A percentile compares a stretch with the other conserved stretches of the same genome.
phyloP scores from a whole-genome alignment of 2,113 vertebrate genomes.

The Tricholaema leucomelas region DNA sequence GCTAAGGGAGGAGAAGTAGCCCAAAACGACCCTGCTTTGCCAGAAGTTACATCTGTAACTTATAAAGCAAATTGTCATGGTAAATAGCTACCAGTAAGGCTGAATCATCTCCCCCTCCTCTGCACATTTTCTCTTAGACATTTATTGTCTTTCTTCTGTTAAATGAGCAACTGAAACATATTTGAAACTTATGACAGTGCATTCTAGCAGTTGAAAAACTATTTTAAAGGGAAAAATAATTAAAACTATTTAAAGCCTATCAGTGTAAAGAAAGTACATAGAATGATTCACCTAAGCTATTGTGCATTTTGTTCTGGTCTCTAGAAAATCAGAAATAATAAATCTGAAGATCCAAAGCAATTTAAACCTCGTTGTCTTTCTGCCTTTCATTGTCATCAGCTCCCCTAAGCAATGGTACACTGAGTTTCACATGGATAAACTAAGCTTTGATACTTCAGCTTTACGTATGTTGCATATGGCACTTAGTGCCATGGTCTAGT shows the following conservation, averaged over 20 bases:
- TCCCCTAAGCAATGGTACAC: background rate
- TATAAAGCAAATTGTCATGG: constrained; percentile 39
- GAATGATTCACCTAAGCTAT: background rate
- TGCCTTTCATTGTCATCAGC: background rate
- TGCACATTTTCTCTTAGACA: constrained; percentile 63
- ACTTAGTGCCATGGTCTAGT: no score
- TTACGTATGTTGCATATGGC: background rate
- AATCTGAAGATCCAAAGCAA: background rate
- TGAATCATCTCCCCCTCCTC: constrained; percentile 63
- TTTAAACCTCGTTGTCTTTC: background rate
- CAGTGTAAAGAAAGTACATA: background rate
- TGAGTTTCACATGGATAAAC: background rate
- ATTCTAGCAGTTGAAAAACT: background rate
- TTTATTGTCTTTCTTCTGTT: constrained; percentile 52
- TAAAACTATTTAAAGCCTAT: background rate
- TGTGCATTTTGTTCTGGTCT: background rate
- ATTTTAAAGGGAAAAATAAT: background rate
- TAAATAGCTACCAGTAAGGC: constrained; percentile 35
- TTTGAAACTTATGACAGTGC: constrained; percentile 2
- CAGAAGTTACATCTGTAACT: constrained; percentile 39
- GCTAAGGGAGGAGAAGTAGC: background rate
- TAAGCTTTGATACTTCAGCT: background rate
- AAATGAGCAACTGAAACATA: background rate
- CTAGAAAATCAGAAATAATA: constrained; percentile 1
- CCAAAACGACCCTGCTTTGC: background rate